Evolutionary conservation across 2,888 invertebrate genomes (phyloP).

Genomic region (Sphecodes monilicornis): DNA sequence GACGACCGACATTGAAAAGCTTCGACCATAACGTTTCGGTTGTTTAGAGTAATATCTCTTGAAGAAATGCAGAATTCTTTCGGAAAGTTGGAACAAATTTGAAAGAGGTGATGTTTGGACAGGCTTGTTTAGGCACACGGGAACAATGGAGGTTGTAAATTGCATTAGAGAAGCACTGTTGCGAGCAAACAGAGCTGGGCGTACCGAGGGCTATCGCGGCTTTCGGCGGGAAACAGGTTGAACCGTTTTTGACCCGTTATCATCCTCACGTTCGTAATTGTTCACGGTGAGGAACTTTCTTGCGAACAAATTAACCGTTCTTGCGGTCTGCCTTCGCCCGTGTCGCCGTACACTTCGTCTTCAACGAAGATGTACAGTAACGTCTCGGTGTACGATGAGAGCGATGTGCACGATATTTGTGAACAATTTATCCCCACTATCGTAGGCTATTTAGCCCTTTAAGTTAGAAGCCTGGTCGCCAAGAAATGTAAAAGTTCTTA

Average conservation of each 20-base stretch:
- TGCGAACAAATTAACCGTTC: slow-evolving; percentile 36
- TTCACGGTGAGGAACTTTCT: slow-evolving; percentile 33
- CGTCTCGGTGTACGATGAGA: not conserved
- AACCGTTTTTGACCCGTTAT: slow-evolving; percentile 41
- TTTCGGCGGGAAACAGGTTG: slow-evolving; percentile 42
- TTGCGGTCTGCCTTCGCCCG: slow-evolving; percentile 8
- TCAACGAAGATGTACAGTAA: not conserved
- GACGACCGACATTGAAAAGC: not conserved
- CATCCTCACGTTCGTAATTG: slow-evolving; percentile 41
- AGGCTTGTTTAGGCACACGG: slow-evolving; percentile 11
- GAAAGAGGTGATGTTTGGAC: slow-evolving; percentile 11
- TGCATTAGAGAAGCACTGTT: slow-evolving; percentile 5
- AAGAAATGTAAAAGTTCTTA: too few relatives aligned
- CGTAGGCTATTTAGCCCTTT: too few relatives aligned
- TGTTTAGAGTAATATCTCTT: not conserved
- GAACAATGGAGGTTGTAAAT: slow-evolving; percentile 40
- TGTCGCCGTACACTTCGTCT: not conserved
- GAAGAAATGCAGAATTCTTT: not conserved
- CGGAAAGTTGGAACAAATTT: slow-evolving; percentile 10
- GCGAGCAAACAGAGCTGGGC: not conserved
- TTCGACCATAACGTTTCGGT: not conserved
- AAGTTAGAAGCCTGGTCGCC: too few relatives aligned
- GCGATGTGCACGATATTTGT: not conserved
- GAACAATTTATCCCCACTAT: not conserved
- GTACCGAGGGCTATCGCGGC: slow-evolving; percentile 6